A percentile compares a stretch with the other conserved stretches of the same genome.
Evolutionary conservation across 1,140 invertebrate species (phyloP).

Genomic region (Scaptomyza graminum): DNA sequence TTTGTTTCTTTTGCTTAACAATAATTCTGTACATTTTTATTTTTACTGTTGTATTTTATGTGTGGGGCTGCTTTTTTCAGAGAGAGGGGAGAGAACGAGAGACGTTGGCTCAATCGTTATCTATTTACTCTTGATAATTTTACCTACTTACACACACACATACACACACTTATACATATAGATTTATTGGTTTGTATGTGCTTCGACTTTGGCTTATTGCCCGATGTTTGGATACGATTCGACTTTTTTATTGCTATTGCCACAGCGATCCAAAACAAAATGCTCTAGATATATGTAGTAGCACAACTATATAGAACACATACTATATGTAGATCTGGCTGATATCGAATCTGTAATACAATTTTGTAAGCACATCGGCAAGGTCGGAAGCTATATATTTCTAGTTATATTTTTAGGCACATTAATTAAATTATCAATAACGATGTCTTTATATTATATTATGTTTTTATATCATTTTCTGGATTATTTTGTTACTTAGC

Average conservation of each 20-base stretch:
- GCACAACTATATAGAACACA: no score
- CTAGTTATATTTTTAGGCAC: neutral
- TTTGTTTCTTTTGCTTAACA: constrained; percentile 4
- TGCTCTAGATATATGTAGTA: neutral
- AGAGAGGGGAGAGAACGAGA: constrained; percentile 10
- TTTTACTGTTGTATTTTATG: constrained; percentile 13
- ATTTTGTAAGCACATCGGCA: constrained; percentile 19
- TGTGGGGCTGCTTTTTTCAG: constrained; percentile 62
- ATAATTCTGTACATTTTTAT: neutral
- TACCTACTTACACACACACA: constrained; percentile 35
- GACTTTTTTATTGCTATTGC: constrained; percentile 40
- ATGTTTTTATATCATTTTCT: no score
- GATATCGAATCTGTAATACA: constrained; percentile 21
- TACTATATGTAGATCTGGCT: neutral
- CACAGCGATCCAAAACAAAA: neutral
- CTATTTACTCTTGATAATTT: constrained; percentile 70
- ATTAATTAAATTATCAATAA: neutral
- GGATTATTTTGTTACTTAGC: no score
- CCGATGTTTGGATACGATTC: constrained; percentile 59
- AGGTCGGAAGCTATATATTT: neutral
- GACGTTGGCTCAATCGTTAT: constrained; percentile 61
- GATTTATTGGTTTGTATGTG: constrained; percentile 3
- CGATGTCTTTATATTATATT: no score
- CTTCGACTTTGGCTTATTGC: constrained; percentile 66
- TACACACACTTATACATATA: constrained; percentile 10